Percentiles rank a stretch among this genome's conserved stretches.
Conservation (phyloP, 23 tunicate species). For the Ciona savignyi region DNA sequence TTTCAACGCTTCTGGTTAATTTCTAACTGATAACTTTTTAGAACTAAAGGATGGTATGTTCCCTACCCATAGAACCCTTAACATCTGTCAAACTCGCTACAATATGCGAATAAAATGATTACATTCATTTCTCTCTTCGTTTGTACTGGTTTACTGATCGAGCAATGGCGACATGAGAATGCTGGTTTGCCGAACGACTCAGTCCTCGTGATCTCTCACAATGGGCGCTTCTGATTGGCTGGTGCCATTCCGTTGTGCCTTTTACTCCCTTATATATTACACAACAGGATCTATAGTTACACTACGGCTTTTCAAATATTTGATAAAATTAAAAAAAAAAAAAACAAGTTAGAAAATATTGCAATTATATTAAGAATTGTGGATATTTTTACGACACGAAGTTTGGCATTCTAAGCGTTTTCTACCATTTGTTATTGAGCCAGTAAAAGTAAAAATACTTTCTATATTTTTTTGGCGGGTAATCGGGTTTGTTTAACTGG, state of each 20-base stretch:
- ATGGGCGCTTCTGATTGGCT: slow-evolving; percentile 53
- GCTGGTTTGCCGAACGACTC: slow-evolving; percentile 4
- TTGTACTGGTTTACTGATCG: not conserved
- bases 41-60: not conserved
- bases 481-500: not conserved
- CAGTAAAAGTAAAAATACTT: not conserved
- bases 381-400: no score
- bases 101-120: not conserved
- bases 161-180: slow-evolving; percentile 33
- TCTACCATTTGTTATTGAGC: not conserved
- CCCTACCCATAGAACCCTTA: not conserved
- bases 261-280: slow-evolving; percentile 37
- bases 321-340: no score
- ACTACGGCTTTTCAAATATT: not conserved
- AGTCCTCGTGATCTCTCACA: slow-evolving; percentile 68
- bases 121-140: not conserved
- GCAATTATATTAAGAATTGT: no score
- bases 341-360: no score
- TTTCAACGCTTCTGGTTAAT: not conserved
- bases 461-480: not conserved
- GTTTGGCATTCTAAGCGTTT: no score
- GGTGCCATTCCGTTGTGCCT: slow-evolving; percentile 5
- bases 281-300: not conserved
- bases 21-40: not conserved
- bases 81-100: not conserved